Percentiles rank a stretch among this genome's conserved stretches.
Evolutionary conservation across 2,113 vertebrate species (phyloP).

Genomic region (Crotalus tigris): DNA sequence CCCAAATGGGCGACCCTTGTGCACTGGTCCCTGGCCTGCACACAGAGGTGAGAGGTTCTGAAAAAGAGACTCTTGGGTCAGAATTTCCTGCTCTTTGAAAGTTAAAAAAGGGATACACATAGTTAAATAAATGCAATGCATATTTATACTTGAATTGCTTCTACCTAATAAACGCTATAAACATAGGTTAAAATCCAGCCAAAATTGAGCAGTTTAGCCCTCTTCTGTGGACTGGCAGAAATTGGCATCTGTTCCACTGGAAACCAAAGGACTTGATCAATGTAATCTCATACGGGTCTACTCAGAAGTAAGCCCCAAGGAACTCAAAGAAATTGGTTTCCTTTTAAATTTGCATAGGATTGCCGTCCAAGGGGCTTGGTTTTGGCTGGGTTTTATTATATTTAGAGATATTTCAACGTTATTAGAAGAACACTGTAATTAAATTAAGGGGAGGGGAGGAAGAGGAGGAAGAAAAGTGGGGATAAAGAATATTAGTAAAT

Average conservation of each 20-base stretch:
- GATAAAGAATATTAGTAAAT: slow-evolving; percentile 67
- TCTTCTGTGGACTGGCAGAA: not conserved
- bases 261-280: not conserved
- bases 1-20: slow-evolving; percentile 4
- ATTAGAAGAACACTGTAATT: slow-evolving; percentile 56
- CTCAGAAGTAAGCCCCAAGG: not conserved
- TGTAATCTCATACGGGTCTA: too few species aligned
- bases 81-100: slow-evolving; percentile 30
- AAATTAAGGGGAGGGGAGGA: slow-evolving; percentile 60
- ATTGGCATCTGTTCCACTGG: not conserved
- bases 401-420: slow-evolving; percentile 6
- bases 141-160: slow-evolving; percentile 21
- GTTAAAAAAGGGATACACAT: slow-evolving; percentile 49
- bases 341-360: not conserved
- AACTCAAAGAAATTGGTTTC: not conserved
- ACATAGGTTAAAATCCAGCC: not conserved
- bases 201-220: not conserved
- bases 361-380: not conserved
- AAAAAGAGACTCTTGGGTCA: slow-evolving; percentile 37
- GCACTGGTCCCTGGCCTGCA: slow-evolving; percentile 70
- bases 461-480: not conserved
- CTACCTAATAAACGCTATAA: slow-evolving; percentile 50
- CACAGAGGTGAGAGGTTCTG: slow-evolving; percentile 63
- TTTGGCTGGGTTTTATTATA: not conserved
- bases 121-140: slow-evolving; percentile 49